Evolutionary conservation across 2,888 invertebrate genomes (phyloP).

Genomic region (Oeneis ivallda): DNA sequence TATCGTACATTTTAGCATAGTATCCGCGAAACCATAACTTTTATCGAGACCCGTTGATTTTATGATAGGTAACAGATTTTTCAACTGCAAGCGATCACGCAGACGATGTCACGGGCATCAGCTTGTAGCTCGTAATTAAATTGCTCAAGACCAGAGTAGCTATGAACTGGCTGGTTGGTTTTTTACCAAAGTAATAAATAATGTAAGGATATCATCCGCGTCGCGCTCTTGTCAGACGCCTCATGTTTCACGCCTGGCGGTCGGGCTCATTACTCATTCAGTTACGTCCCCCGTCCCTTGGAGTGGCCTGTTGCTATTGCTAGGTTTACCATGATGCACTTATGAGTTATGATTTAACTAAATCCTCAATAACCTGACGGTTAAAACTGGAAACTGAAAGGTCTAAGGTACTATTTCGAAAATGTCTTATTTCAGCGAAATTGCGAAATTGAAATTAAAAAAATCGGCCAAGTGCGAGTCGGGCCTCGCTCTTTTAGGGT

Average conservation of each 20-base stretch:
- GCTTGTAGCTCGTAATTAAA: background rate
- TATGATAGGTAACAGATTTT: no score
- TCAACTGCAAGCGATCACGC: background rate
- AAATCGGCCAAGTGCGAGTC: no score
- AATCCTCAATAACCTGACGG: no score
- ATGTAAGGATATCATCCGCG: slow-evolving; percentile 5
- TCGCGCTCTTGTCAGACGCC: slow-evolving; percentile 5
- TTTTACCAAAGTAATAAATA: slow-evolving; percentile 13
- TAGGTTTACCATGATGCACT: slow-evolving; percentile 1
- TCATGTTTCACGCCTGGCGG: slow-evolving; percentile 7
- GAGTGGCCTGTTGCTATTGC: background rate
- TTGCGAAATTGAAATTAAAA: no score
- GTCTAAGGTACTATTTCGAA: no score
- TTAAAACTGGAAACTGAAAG: no score
- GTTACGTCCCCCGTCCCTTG: background rate
- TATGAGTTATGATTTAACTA: background rate
- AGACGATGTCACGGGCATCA: background rate
- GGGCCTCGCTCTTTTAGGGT: no score
- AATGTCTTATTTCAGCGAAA: no score
- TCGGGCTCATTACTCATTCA: slow-evolving; percentile 1
- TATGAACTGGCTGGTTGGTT: slow-evolving; percentile 2
- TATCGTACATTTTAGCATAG: no score
- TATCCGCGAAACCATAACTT: no score
- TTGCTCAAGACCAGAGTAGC: slow-evolving; percentile 3
- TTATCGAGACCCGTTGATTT: no score